Evolutionary conservation across 1,140 invertebrate genomes (phyloP), one percentile per base, ranked within the genome.

Genomic region (Eumeta japonica): DNA sequence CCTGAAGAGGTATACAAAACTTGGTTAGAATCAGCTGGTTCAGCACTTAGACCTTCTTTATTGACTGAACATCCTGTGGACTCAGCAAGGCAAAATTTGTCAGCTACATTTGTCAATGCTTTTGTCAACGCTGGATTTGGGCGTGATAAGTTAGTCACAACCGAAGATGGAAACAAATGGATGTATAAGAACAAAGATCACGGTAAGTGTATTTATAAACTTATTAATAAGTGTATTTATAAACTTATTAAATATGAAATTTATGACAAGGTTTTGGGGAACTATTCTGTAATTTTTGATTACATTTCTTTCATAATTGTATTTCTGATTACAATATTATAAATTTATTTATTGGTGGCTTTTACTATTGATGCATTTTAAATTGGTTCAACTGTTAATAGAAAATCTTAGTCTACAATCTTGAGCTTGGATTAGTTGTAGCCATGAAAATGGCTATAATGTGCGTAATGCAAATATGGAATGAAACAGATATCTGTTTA

Each of bases 1-100:
- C 97, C 97, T 0, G 97, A 99, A 70, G 97, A 98, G 74, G 96
- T 99, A 9, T 99, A 99, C 76, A 99, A 99, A 75, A 93, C 92
- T 5, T 96, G 98, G 80, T 75, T 99, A 41, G 97, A 99, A 67
- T 96, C 90, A 62, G 85, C 82, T 32, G 84, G 92, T 32, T 88
- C 89, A 0, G 84, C 89, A 10, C 89, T 93, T 46, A 81, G 86
- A 9, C 88, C 88, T 10, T 88, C 87, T 4, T 85, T 92, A 50
- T 36, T 76, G 2, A 58, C 75, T 5, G 75, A 77, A 27, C 75
- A 76, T 39, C 73, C 71, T n/a, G 88, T 94, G 1, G 96, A 98
- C 72, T 97, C 94, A 0, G 95, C 94, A 0, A 79, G 94, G 37
- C 94, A 97, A 63, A 99, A 99, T 76, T 76, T 99, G 3, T 96